Evolutionary conservation across 2,888 invertebrate species (phyloP).

Genomic region (Charanyca ferruginea): DNA sequence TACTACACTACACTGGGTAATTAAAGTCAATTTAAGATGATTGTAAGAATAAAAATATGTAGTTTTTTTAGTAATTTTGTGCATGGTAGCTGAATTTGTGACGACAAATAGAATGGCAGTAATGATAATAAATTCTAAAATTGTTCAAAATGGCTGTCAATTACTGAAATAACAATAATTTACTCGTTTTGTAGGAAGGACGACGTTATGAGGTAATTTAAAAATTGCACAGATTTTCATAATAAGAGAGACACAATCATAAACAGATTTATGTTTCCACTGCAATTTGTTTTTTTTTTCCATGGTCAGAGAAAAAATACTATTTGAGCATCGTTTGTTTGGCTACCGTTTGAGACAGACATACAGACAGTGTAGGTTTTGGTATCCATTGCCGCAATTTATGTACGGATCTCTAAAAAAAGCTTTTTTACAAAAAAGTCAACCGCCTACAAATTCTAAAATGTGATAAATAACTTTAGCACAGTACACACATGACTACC

Average conservation of each 20-base stretch:
- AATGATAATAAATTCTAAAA: slow-evolving; percentile 32
- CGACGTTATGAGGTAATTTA: slow-evolving; percentile 41
- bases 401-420: too few species aligned
- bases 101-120: slow-evolving; percentile 9
- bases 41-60: not conserved
- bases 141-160: slow-evolving; percentile 37
- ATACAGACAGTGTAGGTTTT: too few species aligned
- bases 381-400: too few species aligned
- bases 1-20: too few species aligned
- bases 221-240: slow-evolving; percentile 57
- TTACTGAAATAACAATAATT: slow-evolving; percentile 53
- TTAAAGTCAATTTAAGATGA: too few species aligned
- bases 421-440: too few species aligned
- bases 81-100: not conserved
- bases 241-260: slow-evolving; percentile 42
- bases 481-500: too few species aligned
- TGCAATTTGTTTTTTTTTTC: not conserved
- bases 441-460: too few species aligned
- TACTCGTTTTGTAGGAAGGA: slow-evolving; percentile 40
- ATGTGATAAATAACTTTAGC: too few species aligned
- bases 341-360: too few species aligned
- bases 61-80: not conserved
- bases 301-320: too few species aligned
- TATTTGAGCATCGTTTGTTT: too few species aligned
- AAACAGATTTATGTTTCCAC: slow-evolving; percentile 20